Evolutionary conservation across 92 coral and sea anemone genomes (phyloP).

Genomic region (Umimayanthus chanpuru): DNA sequence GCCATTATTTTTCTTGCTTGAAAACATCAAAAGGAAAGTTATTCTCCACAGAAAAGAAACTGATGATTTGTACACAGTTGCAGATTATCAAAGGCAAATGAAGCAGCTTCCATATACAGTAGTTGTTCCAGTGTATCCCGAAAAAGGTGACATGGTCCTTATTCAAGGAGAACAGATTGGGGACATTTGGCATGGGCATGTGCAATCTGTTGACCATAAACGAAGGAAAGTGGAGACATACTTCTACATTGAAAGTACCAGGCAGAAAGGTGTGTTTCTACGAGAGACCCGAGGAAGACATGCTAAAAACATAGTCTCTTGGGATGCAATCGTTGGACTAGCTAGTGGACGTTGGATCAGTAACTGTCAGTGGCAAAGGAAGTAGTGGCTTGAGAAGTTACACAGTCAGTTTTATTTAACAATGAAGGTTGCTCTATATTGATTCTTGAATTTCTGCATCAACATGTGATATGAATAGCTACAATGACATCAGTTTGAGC

Average conservation of each 20-base stretch:
- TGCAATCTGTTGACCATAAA: slow-evolving; percentile 37
- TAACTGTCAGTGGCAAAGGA: too few species aligned
- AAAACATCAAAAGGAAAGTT: slow-evolving; percentile 54
- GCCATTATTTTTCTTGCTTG: slow-evolving; percentile 35
- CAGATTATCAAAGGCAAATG: slow-evolving; percentile 62
- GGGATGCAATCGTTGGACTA: too few species aligned
- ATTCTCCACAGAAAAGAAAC: slow-evolving; percentile 51
- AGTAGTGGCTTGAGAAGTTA: too few species aligned
- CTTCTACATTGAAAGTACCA: slow-evolving; percentile 57
- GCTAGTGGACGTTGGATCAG: too few species aligned
- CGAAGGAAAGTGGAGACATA: slow-evolving; percentile 57
- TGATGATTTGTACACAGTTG: slow-evolving; percentile 52
- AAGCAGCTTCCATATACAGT: slow-evolving; percentile 50
- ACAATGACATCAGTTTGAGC: too few species aligned
- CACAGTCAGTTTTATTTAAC: too few species aligned
- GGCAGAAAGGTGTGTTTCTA: slow-evolving; percentile 4
- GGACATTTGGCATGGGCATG: slow-evolving; percentile 72
- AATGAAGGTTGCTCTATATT: too few species aligned
- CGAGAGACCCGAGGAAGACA: neutral
- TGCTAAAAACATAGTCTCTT: neutral
- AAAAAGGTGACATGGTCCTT: slow-evolving; percentile 70
- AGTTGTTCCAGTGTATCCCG: slow-evolving; percentile 63
- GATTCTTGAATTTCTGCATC: too few species aligned
- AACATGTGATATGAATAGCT: too few species aligned
- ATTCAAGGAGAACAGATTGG: slow-evolving; percentile 58